Evolutionary conservation across 2,888 invertebrate species (phyloP).

Genomic region (Acanthosepion pharaonis): DNA sequence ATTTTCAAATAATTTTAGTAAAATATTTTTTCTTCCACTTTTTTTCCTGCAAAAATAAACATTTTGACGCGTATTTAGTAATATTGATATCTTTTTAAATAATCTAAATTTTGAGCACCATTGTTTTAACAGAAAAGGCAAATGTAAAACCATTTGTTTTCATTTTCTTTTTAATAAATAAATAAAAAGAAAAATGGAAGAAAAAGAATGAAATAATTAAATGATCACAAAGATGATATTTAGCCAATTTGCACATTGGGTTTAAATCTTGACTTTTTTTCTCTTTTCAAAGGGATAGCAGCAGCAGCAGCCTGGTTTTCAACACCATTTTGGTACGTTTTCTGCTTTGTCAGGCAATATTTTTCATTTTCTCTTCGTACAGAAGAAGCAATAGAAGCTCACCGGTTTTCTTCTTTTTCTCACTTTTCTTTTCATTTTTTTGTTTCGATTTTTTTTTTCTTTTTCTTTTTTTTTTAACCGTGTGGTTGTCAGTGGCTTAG

Average conservation of each 20-base stretch:
- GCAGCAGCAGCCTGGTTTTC: not conserved
- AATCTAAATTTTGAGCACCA: too few species aligned
- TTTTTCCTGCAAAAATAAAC: too few species aligned
- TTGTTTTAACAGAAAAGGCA: too few species aligned
- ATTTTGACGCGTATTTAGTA: too few species aligned
- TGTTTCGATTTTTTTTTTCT: not conserved
- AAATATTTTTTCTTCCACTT: too few species aligned
- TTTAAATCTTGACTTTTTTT: not conserved
- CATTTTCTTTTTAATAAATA: not conserved
- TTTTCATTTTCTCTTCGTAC: not conserved
- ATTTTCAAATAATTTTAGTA: too few species aligned
- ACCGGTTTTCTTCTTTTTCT: not conserved
- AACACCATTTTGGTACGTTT: not conserved
- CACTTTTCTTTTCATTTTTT: not conserved
- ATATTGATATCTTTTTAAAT: too few species aligned
- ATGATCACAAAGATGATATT: not conserved
- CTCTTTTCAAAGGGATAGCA: not conserved
- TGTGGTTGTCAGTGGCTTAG: not conserved
- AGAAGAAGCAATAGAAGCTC: slow-evolving; percentile 8
- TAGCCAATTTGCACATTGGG: not conserved
- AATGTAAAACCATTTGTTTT: too few species aligned
- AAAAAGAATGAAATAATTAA: not conserved
- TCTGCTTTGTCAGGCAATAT: not conserved
- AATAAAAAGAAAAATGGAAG: not conserved
- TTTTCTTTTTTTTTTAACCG: not conserved